phyloP scores from a whole-genome alignment of 2,113 vertebrate genomes.

The Lycocorax pyrrhopterus region DNA sequence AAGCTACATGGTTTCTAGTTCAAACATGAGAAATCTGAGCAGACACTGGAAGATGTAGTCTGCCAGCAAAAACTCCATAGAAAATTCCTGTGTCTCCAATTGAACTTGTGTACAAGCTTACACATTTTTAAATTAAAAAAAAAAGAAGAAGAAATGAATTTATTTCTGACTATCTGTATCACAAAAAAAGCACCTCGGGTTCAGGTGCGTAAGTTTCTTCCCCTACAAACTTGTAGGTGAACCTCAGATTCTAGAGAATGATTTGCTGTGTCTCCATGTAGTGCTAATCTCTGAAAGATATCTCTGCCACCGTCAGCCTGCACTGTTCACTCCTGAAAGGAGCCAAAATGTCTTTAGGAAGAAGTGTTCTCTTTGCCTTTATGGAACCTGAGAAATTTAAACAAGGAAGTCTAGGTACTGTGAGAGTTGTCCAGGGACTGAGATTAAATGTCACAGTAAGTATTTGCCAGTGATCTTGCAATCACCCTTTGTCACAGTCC shows the following conservation, averaged over 20 bases:
- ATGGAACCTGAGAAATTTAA: neutral
- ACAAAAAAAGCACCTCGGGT: neutral
- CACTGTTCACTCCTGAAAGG: neutral
- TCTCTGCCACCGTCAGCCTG: neutral
- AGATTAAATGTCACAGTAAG: neutral
- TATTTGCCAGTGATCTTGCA: neutral
- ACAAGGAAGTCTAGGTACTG: neutral
- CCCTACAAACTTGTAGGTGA: neutral
- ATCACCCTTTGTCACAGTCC: neutral
- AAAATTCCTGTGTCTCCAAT: neutral
- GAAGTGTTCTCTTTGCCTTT: neutral
- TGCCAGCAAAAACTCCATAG: neutral
- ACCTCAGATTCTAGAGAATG: neutral
- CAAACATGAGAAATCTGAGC: neutral
- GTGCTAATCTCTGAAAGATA: neutral
- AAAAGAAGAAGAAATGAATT: accelerated
- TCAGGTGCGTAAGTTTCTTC: neutral
- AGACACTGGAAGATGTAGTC: neutral
- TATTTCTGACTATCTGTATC: neutral
- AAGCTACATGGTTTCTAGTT: neutral
- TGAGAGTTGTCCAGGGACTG: neutral
- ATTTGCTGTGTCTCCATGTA: neutral
- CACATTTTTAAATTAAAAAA: neutral
- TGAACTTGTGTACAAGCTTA: neutral
- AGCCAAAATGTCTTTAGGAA: neutral